These are phyloP conservation scores for Struthidea cinerea DNA, from an alignment of 2,113 vertebrate genomes.

Conservation along the genomic window DNA sequence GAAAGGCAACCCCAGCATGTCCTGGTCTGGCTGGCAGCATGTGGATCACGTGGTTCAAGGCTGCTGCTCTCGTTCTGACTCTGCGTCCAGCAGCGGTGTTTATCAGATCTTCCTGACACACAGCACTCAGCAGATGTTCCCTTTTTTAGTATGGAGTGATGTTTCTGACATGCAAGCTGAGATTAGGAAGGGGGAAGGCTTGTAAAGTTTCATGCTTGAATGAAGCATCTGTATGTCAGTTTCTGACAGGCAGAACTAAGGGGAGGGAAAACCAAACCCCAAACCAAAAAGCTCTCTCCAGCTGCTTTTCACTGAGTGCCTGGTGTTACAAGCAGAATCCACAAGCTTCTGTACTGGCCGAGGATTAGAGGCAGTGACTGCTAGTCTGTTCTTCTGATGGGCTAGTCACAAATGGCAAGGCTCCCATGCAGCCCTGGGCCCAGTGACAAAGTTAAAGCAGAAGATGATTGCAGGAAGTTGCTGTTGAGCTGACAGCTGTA, in stretches of 20 bases:
- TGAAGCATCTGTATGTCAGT: neutral
- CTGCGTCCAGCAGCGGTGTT: neutral
- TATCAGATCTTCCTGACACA: conserved; percentile 25
- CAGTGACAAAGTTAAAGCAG: neutral
- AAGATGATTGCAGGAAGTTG: neutral
- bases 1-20: neutral
- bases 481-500: neutral
- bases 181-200: neutral
- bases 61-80: rapidly evolving
- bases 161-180: neutral
- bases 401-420: neutral
- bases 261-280: neutral
- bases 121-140: conserved; percentile 8
- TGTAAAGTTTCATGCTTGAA: neutral
- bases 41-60: rapidly evolving
- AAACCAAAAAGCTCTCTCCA: neutral
- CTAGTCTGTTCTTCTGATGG: neutral
- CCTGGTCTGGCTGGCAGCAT: neutral
- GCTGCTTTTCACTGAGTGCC: neutral
- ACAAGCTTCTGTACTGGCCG: neutral
- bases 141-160: conserved; percentile 54
- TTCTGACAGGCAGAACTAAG: neutral
- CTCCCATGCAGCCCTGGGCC: neutral
- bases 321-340: neutral
- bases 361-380: neutral